Conservation (phyloP, 2,113 vertebrate species). For the Phrynosoma blainvillii region DNA sequence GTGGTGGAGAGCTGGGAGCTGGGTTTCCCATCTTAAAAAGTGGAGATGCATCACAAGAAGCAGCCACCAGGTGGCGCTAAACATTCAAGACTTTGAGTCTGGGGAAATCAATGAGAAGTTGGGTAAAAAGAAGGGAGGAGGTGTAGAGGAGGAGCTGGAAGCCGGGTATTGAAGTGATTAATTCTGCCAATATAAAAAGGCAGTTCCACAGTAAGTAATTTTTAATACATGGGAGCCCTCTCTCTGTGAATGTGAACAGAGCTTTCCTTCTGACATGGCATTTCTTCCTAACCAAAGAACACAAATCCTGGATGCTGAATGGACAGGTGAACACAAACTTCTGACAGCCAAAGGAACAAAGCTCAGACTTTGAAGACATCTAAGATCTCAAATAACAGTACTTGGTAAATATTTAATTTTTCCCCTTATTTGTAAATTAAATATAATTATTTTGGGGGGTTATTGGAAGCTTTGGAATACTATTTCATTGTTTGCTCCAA, state of each 20-base stretch:
- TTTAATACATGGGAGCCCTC: conserved; percentile 45
- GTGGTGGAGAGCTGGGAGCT: not conserved
- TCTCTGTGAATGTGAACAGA: conserved; percentile 59
- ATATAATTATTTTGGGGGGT: not conserved
- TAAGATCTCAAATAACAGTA: conserved; percentile 1
- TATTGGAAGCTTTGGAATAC: conserved; percentile 28
- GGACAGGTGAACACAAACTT: conserved; percentile 45
- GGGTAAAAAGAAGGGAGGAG: conserved; percentile 41
- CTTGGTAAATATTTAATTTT: conserved; percentile 61
- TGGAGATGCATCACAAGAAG: not conserved
- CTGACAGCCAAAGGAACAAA: conserved; percentile 18
- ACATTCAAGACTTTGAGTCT: conserved; percentile 22
- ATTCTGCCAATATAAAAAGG: conserved; percentile 69
- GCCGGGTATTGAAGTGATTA: conserved; percentile 59
- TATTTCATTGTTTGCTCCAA: conserved; percentile 37
- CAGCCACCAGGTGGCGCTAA: conserved; percentile 72
- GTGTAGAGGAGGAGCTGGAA: conserved; percentile 58
- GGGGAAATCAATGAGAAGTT: conserved; percentile 20
- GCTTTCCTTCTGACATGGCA: conserved; percentile 44
- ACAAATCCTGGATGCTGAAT: conserved; percentile 25
- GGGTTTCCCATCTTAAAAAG: not conserved
- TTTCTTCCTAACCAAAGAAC: conserved; percentile 11
- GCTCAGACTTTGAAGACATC: conserved; percentile 2
- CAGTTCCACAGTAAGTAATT: conserved; percentile 60
- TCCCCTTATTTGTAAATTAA: conserved; percentile 44